Percentiles rank a stretch among this genome's conserved stretches.
Conservation (phyloP, 2,888 invertebrate genomes). For the Epicampocera succincta region DNA sequence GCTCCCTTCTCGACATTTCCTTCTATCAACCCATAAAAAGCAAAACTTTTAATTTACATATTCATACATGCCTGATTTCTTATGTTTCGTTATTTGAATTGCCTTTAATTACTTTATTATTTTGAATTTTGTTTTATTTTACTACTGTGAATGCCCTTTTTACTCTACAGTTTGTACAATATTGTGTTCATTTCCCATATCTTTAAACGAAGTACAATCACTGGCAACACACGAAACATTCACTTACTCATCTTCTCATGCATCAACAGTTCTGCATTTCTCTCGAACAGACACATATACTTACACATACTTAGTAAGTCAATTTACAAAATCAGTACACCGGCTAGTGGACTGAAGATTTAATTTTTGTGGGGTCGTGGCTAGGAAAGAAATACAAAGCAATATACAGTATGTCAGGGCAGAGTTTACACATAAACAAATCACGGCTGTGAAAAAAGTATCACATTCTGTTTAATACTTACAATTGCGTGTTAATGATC, state of each 20-base stretch:
- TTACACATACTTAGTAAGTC: neutral
- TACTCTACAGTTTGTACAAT: slow-evolving; percentile 33
- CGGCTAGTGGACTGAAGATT: no score
- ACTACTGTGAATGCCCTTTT: slow-evolving; percentile 55
- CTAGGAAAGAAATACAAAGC: no score
- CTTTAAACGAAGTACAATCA: slow-evolving; percentile 17
- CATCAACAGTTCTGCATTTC: neutral
- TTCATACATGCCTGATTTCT: slow-evolving; percentile 38
- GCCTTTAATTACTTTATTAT: slow-evolving; percentile 36
- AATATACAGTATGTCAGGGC: no score
- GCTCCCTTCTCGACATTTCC: slow-evolving; percentile 22
- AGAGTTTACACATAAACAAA: no score
- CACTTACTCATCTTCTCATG: slow-evolving; percentile 7
- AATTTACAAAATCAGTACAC: no score
- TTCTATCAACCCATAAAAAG: slow-evolving; percentile 31
- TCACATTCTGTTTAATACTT: no score
- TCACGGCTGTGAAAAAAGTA: no score
- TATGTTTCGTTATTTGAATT: slow-evolving; percentile 42
- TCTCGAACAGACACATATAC: neutral
- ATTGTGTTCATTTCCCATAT: slow-evolving; percentile 38
- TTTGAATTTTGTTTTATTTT: slow-evolving; percentile 17
- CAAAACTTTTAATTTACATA: slow-evolving; percentile 16
- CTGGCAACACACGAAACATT: neutral
- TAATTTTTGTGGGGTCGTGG: no score
- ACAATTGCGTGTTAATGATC: no score